Evolutionary conservation across 2,797 vertebrate genomes (phyloP), one percentile per base, ranked within the genome.

Genomic region (Microctenopoma steveboyesi): DNA sequence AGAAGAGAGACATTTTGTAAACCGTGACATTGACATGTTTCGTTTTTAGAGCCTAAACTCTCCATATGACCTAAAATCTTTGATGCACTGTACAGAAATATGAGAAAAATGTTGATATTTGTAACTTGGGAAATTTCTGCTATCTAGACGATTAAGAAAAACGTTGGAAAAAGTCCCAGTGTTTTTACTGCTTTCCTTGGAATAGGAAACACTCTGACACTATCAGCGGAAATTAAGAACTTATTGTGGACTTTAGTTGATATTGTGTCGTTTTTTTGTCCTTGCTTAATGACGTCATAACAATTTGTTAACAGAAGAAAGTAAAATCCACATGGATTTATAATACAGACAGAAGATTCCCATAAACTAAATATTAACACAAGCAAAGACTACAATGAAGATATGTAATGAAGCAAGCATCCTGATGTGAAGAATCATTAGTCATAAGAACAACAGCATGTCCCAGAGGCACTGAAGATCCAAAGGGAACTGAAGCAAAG

Each of bases 161-260:
- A 83, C 81, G 59, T 75, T 69, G 74, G 66, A 69, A 77, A 83
- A 66, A 72, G 60, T 55, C 28, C 57, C 22, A 47, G 56, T 69
- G 72, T 73, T 86, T 86, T 79, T 66, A 82, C 43, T 90, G 82
- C 66, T 83, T 74, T 82, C 76, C 81, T 90, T 89, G 90, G 91
- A 90, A 51, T 27, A 69, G 13, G 68, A 22, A 59, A 66, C 71
- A 40, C 55, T 5, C 22, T 71, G 72, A 74, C 83, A 82, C 62
- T 50, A 76, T 80, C 79, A 72, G 64, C 69, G 57, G 66, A 63
- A 87, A 84, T 80, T 82, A 88, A 89, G 68, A 64, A 52, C 58
- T 77, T 82, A 71, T 65, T 69, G 64, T 49, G 42, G 55, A 79
- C 71, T 60, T 61, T 47, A 62, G 68, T 61, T 57, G 49, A 70